Conservation (phyloP, 2,113 vertebrate species). For the Clarias batrachus region DNA sequence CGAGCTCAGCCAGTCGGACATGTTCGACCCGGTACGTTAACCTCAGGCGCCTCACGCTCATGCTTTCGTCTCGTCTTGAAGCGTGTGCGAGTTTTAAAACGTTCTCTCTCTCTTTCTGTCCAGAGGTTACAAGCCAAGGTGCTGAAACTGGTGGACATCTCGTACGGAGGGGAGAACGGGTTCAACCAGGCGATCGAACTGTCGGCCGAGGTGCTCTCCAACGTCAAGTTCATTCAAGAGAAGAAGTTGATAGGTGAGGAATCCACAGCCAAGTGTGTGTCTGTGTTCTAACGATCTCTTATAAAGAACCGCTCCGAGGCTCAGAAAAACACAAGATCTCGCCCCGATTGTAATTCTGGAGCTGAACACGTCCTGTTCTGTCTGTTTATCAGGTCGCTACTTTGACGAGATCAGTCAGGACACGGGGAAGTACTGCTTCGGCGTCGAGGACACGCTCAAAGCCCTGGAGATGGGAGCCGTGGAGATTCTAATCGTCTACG, state of each 20-base stretch:
- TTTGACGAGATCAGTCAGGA: conserved; percentile 99
- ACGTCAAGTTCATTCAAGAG: conserved; percentile 99
- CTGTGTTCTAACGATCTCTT: too few species aligned
- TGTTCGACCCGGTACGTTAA: conserved; percentile 94
- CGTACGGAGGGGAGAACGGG: conserved; percentile 98
- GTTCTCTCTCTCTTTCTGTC: not conserved
- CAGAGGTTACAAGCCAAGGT: conserved; percentile 99
- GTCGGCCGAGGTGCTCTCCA: conserved; percentile 97
- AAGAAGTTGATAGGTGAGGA: conserved; percentile 97
- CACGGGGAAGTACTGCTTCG: conserved; percentile 98
- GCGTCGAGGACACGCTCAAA: conserved; percentile 97
- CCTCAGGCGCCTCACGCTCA: not conserved
- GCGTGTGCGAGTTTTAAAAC: not conserved
- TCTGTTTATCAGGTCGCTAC: conserved; percentile 81
- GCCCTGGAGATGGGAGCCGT: conserved; percentile 99
- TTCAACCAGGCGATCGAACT: conserved; percentile 99
- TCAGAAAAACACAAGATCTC: not conserved
- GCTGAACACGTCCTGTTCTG: not conserved
- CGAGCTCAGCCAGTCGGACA: conserved; percentile 97
- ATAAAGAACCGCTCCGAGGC: not conserved
- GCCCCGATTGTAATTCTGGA: not conserved
- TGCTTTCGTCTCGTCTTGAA: not conserved
- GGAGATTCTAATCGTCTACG: conserved; percentile 99
- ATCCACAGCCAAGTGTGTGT: not conserved
- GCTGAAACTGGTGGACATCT: conserved; percentile 98